phyloP scores from a whole-genome alignment of 2,888 invertebrate genomes.

The Drosophila mercatorum region DNA sequence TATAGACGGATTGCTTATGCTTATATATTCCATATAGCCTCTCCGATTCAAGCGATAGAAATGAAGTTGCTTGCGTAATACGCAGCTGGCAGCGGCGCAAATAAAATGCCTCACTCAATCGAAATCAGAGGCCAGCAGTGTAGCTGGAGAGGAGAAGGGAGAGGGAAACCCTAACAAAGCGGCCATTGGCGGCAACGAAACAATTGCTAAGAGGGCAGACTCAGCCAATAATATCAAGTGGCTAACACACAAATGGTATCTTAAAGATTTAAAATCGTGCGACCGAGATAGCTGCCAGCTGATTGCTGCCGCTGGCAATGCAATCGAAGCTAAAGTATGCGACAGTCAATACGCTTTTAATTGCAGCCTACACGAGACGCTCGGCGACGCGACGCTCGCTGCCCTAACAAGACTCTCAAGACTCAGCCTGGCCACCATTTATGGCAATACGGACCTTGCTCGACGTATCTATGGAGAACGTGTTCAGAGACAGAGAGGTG shows the following conservation, averaged over 20 bases:
- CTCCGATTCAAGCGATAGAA: conserved; percentile 59
- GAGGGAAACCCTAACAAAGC: background rate
- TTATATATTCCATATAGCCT: conserved; percentile 45
- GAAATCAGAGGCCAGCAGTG: background rate
- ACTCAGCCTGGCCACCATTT: conserved; percentile 61
- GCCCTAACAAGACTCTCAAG: conserved; percentile 68
- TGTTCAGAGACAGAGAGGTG: background rate
- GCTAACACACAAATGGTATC: conserved; percentile 29
- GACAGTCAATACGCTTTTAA: conserved; percentile 78
- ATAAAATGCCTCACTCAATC: conserved; percentile 44
- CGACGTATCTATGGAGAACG: conserved; percentile 27
- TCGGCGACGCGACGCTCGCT: conserved; percentile 14
- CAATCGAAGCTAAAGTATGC: conserved; percentile 50
- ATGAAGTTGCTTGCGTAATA: conserved; percentile 79
- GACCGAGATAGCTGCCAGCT: conserved; percentile 51
- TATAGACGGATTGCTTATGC: conserved; percentile 56
- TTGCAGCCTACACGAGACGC: conserved; percentile 64
- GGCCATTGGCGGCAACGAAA: conserved; percentile 7
- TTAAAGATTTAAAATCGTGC: conserved; percentile 44
- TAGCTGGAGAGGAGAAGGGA: background rate
- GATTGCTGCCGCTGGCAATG: conserved; percentile 28
- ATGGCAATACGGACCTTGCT: conserved; percentile 75
- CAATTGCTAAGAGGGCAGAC: conserved; percentile 55
- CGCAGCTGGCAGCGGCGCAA: conserved; percentile 64
- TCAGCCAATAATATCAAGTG: conserved; percentile 60